A percentile compares a stretch with the other conserved stretches of the same genome.
Conservation (phyloP, 2,113 vertebrate genomes). For the Onychostruthus taczanowskii region DNA sequence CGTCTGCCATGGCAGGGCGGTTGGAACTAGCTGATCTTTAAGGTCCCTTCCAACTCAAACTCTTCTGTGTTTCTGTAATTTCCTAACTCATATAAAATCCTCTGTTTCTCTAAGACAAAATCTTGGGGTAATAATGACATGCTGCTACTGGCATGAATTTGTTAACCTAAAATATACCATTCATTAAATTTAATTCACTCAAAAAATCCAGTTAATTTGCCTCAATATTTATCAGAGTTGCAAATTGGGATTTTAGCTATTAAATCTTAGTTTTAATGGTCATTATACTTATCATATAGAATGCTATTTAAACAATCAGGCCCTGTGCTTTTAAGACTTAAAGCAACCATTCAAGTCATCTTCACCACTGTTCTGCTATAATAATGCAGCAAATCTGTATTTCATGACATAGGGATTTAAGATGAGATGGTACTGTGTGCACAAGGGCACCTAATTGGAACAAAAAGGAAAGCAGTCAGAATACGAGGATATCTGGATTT, state of each 20-base stretch:
- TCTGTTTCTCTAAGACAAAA: neutral
- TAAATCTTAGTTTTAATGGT: neutral
- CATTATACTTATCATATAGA: neutral
- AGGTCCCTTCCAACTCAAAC: neutral
- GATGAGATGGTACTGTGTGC: neutral
- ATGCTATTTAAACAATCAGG: neutral
- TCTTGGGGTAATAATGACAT: neutral
- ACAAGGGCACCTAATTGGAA: neutral
- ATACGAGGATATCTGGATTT: neutral
- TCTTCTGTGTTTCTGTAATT: neutral
- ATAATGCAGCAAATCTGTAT: neutral
- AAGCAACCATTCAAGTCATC: neutral
- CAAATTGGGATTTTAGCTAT: neutral
- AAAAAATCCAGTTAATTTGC: constrained; percentile 3
- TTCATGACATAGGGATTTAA: neutral
- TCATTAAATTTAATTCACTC: constrained; percentile 12
- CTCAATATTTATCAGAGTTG: neutral
- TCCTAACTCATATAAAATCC: neutral
- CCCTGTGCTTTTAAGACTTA: neutral
- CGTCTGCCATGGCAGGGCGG: neutral
- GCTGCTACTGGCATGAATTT: neutral
- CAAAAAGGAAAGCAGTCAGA: neutral
- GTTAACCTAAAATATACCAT: neutral
- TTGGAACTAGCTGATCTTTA: neutral
- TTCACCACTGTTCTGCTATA: neutral